phyloP scores from a whole-genome alignment of 2,888 invertebrate genomes.

The Cataglyphis altisquamis region DNA sequence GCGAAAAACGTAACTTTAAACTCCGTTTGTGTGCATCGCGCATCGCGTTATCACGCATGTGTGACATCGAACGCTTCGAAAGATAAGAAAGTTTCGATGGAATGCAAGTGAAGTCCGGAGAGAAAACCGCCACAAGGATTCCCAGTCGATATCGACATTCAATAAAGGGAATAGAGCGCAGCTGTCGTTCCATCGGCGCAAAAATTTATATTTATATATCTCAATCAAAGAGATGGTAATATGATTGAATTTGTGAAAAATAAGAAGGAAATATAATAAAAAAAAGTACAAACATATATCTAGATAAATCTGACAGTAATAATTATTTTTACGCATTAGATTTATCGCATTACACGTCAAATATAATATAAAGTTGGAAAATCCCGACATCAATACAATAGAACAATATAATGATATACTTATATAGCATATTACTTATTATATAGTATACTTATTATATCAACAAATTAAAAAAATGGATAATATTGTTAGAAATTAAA shows the following conservation, averaged over 20 bases:
- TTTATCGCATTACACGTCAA: background rate
- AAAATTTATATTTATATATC: conserved; percentile 52
- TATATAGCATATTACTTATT: too few relatives aligned
- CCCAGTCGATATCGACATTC: conserved; percentile 69
- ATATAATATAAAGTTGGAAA: conserved; percentile 3
- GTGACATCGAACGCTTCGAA: conserved; percentile 45
- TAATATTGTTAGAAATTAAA: background rate
- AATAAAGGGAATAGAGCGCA: conserved; percentile 72
- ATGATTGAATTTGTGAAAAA: conserved; percentile 11
- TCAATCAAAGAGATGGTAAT: conserved; percentile 47
- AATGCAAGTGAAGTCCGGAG: conserved; percentile 51
- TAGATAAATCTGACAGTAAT: background rate
- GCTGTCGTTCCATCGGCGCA: conserved; percentile 70
- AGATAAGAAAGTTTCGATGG: conserved; percentile 63
- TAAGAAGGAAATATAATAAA: background rate
- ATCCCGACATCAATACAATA: background rate
- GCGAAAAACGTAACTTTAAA: conserved; percentile 42
- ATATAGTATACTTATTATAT: too few relatives aligned
- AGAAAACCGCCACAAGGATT: conserved; percentile 64
- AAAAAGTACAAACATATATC: background rate
- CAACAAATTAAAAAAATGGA: too few relatives aligned
- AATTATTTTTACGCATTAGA: conserved; percentile 1
- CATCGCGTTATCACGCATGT: conserved; percentile 53
- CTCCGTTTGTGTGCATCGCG: conserved; percentile 26
- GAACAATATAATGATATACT: background rate